A percentile compares a stretch with the other conserved stretches of the same genome.
Evolutionary conservation across 2,888 invertebrate species (phyloP).

Genomic region (Pandemis heparana): DNA sequence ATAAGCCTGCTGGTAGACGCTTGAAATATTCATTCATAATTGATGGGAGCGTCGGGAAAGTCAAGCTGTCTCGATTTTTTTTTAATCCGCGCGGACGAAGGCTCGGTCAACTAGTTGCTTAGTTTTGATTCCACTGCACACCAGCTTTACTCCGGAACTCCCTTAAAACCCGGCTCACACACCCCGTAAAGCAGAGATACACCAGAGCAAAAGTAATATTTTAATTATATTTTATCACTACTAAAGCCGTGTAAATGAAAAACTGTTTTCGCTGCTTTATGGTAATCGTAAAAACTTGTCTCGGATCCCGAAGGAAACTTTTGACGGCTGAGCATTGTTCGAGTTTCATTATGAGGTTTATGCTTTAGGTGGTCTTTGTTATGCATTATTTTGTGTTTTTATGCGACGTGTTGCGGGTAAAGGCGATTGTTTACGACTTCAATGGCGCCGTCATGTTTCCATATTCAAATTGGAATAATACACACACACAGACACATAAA

Average conservation of each 20-base stretch:
- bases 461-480: background rate
- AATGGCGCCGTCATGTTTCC: constrained; percentile 9
- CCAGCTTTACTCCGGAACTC: constrained; percentile 58
- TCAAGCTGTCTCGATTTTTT: too few species aligned
- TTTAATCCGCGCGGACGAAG: too few species aligned
- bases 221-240: constrained; percentile 85
- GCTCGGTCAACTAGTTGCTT: background rate
- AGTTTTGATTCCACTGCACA: constrained; percentile 48
- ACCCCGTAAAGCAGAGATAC: constrained; percentile 77
- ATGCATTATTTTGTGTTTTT: constrained; percentile 39
- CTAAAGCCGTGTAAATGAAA: constrained; percentile 85
- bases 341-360: constrained; percentile 72
- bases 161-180: constrained; percentile 66
- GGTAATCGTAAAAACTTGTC: constrained; percentile 84
- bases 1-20: too few species aligned
- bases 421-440: constrained; percentile 13
- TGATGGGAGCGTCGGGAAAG: too few species aligned
- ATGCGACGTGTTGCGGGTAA: constrained; percentile 1
- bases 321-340: constrained; percentile 79
- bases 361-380: constrained; percentile 52
- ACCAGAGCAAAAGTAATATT: constrained; percentile 80
- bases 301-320: constrained; percentile 65
- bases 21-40: too few species aligned
- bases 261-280: constrained; percentile 81
- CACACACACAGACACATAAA: too few species aligned